Percentiles rank a stretch among this genome's conserved stretches.
Conservation (phyloP, 2,888 invertebrate genomes). For the Hirtodrosophila histrioides region DNA sequence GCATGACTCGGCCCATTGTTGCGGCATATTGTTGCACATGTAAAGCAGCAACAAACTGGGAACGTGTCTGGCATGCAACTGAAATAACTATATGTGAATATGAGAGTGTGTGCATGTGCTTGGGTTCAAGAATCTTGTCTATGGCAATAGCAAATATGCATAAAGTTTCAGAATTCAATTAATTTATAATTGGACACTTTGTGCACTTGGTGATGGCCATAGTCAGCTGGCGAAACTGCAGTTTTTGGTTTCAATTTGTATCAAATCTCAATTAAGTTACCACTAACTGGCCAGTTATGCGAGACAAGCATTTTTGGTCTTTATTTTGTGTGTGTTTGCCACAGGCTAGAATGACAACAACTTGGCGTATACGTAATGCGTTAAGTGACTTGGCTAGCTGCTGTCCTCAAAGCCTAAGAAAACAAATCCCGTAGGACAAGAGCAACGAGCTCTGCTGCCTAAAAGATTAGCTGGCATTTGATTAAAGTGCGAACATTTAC, state of each 20-base stretch:
- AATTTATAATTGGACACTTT: slow-evolving; percentile 70
- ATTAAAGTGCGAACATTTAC: slow-evolving; percentile 75
- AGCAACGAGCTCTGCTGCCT: slow-evolving; percentile 41
- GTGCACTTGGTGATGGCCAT: slow-evolving; percentile 35
- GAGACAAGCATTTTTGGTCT: slow-evolving; percentile 17
- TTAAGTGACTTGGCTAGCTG: slow-evolving; percentile 56
- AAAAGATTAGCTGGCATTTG: slow-evolving; percentile 76
- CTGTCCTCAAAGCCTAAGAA: slow-evolving; percentile 37
- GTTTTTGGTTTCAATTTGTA: slow-evolving; percentile 44
- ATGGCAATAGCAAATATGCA: slow-evolving; percentile 53
- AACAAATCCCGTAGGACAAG: slow-evolving; percentile 50
- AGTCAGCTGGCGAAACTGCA: slow-evolving; percentile 7
- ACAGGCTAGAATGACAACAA: slow-evolving; percentile 8
- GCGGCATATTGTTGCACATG: slow-evolving; percentile 76
- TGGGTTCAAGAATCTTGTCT: slow-evolving; percentile 29
- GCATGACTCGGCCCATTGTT: slow-evolving; percentile 76
- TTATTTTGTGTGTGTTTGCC: slow-evolving; percentile 11
- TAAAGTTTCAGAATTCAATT: slow-evolving; percentile 67
- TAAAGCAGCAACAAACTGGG: slow-evolving; percentile 27
- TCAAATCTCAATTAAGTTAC: slow-evolving; percentile 56
- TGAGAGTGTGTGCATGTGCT: slow-evolving; percentile 1
- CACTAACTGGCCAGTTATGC: slow-evolving; percentile 37
- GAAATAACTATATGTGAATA: not conserved
- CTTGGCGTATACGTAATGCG: slow-evolving; percentile 63
- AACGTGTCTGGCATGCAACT: slow-evolving; percentile 45